Evolutionary conservation across 92 coral and sea anemone species (phyloP), one percentile per base, ranked within the genome.

Genomic region (Paragorgia papillata): DNA sequence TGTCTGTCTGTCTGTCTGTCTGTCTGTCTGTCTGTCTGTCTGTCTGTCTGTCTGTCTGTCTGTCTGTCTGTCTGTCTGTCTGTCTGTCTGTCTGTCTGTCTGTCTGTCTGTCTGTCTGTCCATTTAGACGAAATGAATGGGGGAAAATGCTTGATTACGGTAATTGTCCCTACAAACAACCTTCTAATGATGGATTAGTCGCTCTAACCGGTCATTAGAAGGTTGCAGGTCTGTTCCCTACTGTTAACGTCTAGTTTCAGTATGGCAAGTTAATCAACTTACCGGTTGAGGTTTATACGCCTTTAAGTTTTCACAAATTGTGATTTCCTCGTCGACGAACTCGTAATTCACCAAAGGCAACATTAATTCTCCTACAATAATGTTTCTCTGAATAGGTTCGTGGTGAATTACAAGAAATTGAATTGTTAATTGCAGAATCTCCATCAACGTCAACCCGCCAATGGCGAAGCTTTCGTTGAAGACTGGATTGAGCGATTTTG

Each of bases 401-500:
- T 94, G 89, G 69, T 94, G 98, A 63, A 94, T 89, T 6, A 91
- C 83, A 22, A 94, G 85, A 67, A 94, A 92, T 59, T 94, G 98
- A 57, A 94, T 80, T n/a, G 89, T 86, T 27, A 94, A 90, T 49
- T 94, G 98, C 46, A 89, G 89, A 8, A 94, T 90, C 55, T 94
- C 98, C 88, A 90, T 88, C 62, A 94, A 69, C 1, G 98, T 94
- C 48, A 94, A 80, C 9, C 98, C 98, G 57, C 97, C 92, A 39
- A 94, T 94, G 41, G 88, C 90, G 79, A 94, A 94, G 60, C 89
- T 84, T 85, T 94, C 98, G 80, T 94, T 91, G 78, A 90, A 94
- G 7, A 88, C 85, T 29, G 98, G 98, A 53, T 94, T 86, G 62
- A 94, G 41, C 79, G 80, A 91, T 79, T 86, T 94, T 54, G 87